phyloP scores from a whole-genome alignment of 2,888 invertebrate species.

The Xanthia icteritia region DNA sequence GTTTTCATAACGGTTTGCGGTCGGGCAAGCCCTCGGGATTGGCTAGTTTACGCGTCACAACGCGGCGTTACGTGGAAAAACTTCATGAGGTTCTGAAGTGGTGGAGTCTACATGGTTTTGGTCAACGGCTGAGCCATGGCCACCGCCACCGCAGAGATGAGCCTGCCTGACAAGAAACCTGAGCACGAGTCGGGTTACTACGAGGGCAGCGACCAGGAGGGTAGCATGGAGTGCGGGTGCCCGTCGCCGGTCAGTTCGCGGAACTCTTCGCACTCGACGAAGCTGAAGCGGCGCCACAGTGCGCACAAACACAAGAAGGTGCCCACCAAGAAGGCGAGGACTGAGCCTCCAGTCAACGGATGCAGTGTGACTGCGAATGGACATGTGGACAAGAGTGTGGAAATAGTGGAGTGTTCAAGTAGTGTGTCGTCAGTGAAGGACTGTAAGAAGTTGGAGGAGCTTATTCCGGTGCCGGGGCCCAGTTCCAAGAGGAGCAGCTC shows the following conservation, averaged over 20 bases:
- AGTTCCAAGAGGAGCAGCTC: conserved; percentile 84
- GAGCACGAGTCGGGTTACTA: conserved; percentile 96
- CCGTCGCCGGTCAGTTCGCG: conserved; percentile 86
- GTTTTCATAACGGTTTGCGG: conserved; percentile 59
- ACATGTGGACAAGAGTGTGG: conserved; percentile 82
- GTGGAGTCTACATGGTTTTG: conserved; percentile 83
- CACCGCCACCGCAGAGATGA: conserved; percentile 90
- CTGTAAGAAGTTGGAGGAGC: conserved; percentile 75
- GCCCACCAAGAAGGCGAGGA: conserved; percentile 80
- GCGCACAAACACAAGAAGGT: conserved; percentile 83
- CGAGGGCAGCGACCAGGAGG: conserved; percentile 93
- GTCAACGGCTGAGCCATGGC: conserved; percentile 87
- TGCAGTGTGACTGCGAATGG: conserved; percentile 69
- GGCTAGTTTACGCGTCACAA: conserved; percentile 38
- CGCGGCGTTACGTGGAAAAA: conserved; percentile 54
- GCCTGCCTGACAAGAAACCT: conserved; percentile 91
- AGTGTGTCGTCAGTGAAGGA: conserved; percentile 74
- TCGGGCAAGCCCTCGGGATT: conserved; percentile 40
- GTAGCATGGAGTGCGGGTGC: conserved; percentile 90
- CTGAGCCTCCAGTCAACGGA: conserved; percentile 81
- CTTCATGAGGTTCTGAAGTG: conserved; percentile 68
- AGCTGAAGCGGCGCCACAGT: conserved; percentile 84
- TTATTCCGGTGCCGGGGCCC: conserved; percentile 79
- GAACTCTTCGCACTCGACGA: conserved; percentile 86
- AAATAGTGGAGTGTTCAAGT: conserved; percentile 81